Conservation (phyloP, 2,888 invertebrate species). For the Drosophila siamana region DNA sequence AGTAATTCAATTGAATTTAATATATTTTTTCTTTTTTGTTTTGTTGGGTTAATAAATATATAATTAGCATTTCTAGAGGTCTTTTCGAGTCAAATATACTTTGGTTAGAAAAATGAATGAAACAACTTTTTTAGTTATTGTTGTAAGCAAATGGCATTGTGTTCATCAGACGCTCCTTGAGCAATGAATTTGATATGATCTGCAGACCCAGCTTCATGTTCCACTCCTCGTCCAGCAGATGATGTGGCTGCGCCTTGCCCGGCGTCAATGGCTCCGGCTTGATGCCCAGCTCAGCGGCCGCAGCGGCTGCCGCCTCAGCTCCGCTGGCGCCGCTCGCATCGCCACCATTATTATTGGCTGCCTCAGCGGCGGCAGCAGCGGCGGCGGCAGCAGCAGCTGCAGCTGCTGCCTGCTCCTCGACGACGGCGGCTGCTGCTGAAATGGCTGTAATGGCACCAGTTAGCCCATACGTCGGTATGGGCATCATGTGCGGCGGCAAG, state of each 20-base stretch:
- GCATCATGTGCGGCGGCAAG: slow-evolving; percentile 72
- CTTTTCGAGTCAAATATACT: neutral
- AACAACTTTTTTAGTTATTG: slow-evolving; percentile 76
- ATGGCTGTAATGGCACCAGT: slow-evolving; percentile 84
- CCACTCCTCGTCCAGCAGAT: slow-evolving; percentile 84
- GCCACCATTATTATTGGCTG: slow-evolving; percentile 56
- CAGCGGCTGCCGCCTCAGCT: slow-evolving; percentile 29
- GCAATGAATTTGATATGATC: slow-evolving; percentile 84
- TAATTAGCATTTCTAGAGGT: slow-evolving; percentile 21
- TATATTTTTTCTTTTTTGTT: slow-evolving; percentile 10
- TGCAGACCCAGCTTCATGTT: slow-evolving; percentile 85
- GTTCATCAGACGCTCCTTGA: slow-evolving; percentile 85
- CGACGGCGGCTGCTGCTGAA: slow-evolving; percentile 81
- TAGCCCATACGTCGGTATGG: slow-evolving; percentile 82
- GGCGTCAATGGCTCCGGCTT: slow-evolving; percentile 77
- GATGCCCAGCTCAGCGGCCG: slow-evolving; percentile 50
- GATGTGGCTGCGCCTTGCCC: slow-evolving; percentile 59
- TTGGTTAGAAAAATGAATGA: neutral
- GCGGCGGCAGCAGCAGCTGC: slow-evolving; percentile 67
- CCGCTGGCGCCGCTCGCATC: slow-evolving; percentile 5
- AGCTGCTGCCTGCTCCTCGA: slow-evolving; percentile 78
- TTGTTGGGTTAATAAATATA: slow-evolving; percentile 48
- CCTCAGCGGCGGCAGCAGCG: slow-evolving; percentile 30
- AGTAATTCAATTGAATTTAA: slow-evolving; percentile 5
- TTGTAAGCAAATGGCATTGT: slow-evolving; percentile 85